Base-by-base conservation (phyloP, 2,797 vertebrate species). In the Tolypeutes matacus region DNA sequence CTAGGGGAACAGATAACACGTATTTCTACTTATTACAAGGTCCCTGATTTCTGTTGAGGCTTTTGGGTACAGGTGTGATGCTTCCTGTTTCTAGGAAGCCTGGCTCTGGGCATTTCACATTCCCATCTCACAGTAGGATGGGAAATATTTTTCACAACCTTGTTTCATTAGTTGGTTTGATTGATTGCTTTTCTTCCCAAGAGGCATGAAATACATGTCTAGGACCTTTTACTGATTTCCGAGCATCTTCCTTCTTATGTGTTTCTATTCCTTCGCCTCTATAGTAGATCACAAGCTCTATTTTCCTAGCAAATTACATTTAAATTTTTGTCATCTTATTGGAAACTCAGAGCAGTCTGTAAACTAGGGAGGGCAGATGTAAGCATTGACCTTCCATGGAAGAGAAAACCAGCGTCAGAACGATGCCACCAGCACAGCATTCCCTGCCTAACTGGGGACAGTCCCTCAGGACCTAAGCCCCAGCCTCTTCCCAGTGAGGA, bases 201-300 rank as follows among this genome's bases (percentile, higher is more conserved):
- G 81, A 91, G 69, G 31, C 25, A 34, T 72, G 25, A 89, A 73
- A 64, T 73, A 84, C 25, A 31, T 6, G 4, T 86, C 89, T 92
- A 58, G 83, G 86, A 70, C 42, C 34, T 91, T 92, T 53, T 34
- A 58, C n/a, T 78, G 39, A 64, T 89, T 60, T 80, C 65, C 65
- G 76, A n/a, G 36, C 21, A 3, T 83, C 86, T 90, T 90, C 53
- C 31, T 73, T 93, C 95, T 91, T 65, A 29, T 81, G 29, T 85
- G 70, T 51, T 51, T 85, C 9, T 17, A 13, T 85, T 83, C 49
- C 49, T 86, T 87, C 39, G 10, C 36, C 7, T 82, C 80, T 78
- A 77, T 94, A 31, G 21, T 83, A 60, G 83, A 81, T 86, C 36
- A 60, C 91, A 92, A 86, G 56, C 15, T 92, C 3, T 83, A 31